Conservation (phyloP, 2,888 invertebrate species). For the Galerucella nymphaeae region DNA sequence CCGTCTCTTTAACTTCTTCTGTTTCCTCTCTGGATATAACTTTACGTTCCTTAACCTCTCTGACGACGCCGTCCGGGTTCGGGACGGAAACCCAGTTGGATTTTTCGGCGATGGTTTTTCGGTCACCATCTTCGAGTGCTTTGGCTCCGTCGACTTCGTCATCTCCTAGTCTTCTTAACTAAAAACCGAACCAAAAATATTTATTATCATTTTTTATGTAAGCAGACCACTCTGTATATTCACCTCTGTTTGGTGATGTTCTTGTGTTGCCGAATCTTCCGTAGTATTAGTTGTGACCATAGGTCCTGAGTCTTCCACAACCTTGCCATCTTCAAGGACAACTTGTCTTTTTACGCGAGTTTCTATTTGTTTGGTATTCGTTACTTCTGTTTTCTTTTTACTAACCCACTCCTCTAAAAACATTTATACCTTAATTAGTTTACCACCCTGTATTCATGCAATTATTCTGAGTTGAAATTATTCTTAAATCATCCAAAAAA, state of each 20-base stretch:
- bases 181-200: constrained; percentile 27
- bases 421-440: constrained; percentile 28
- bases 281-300: constrained; percentile 91
- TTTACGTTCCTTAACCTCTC: constrained; percentile 82
- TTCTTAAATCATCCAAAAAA: too few species aligned
- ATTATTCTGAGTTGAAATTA: too few species aligned
- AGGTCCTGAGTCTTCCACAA: constrained; percentile 90
- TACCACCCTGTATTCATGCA: too few species aligned
- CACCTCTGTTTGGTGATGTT: constrained; percentile 88
- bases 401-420: constrained; percentile 92
- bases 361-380: constrained; percentile 90
- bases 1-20: constrained; percentile 84
- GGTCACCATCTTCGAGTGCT: constrained; percentile 52
- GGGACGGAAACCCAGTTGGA: constrained; percentile 70
- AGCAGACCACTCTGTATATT: background rate
- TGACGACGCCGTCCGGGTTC: constrained; percentile 80
- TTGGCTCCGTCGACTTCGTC: constrained; percentile 55
- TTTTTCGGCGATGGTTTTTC: constrained; percentile 54
- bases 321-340: constrained; percentile 89
- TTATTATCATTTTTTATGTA: too few species aligned
- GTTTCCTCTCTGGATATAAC: constrained; percentile 86
- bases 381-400: constrained; percentile 88
- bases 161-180: constrained; percentile 62
- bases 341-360: constrained; percentile 90
- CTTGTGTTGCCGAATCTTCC: constrained; percentile 90